Conservation (phyloP, 2,113 vertebrate genomes). For the Pseudonaja textilis region DNA sequence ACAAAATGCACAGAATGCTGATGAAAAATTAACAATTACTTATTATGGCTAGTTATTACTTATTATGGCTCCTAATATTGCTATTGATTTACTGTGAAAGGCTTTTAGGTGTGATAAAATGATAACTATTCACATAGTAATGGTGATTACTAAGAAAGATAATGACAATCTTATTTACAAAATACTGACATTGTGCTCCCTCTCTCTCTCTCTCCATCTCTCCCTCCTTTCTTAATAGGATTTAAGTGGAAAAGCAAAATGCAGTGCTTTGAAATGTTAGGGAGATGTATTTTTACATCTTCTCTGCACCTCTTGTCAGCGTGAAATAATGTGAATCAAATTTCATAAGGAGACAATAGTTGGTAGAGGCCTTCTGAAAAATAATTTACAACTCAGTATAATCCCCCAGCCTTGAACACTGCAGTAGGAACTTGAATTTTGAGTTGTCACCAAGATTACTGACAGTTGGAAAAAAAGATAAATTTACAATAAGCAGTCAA, state of each 20-base stretch:
- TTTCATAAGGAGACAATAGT: conserved; percentile 3
- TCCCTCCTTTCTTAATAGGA: neutral
- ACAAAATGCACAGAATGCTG: neutral
- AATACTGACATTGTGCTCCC: neutral
- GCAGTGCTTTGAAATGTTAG: conserved; percentile 6
- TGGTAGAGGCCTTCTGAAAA: neutral
- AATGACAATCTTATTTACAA: neutral
- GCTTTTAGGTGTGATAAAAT: neutral
- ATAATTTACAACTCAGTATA: conserved; percentile 1
- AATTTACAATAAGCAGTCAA: neutral
- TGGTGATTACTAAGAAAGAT: neutral
- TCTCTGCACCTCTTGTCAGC: conserved; percentile 6
- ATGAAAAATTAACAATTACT: conserved; percentile 25
- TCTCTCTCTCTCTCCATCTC: neutral
- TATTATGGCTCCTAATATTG: conserved; percentile 23
- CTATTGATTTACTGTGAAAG: conserved; percentile 20
- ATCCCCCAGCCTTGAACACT: neutral
- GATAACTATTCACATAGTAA: neutral
- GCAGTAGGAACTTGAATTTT: conserved; percentile 11
- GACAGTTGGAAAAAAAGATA: conserved; percentile 6
- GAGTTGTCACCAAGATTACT: conserved; percentile 2
- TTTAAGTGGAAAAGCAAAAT: conserved; percentile 13
- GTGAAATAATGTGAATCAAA: conserved; percentile 23
- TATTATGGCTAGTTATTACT: conserved; percentile 25
- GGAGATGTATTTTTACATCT: neutral